Evolutionary conservation across 1,140 invertebrate species (phyloP).

Genomic region (Triops cancriformis): DNA sequence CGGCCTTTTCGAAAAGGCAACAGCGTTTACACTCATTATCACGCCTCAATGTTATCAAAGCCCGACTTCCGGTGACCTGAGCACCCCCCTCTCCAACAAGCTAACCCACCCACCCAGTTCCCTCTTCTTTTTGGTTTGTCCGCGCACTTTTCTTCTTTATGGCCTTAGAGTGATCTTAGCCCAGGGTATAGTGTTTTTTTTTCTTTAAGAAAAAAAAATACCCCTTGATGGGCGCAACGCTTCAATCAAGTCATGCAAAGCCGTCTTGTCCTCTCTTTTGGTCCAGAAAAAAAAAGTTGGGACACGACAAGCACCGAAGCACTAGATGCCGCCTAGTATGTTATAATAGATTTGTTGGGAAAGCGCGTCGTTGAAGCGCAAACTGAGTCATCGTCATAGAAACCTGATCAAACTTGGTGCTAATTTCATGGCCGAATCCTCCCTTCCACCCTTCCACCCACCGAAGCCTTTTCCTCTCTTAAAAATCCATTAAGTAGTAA

Average conservation of each 20-base stretch:
- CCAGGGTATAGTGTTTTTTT: neutral
- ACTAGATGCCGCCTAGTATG: no score
- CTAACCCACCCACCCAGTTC: neutral
- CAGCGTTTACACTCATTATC: conserved; percentile 6
- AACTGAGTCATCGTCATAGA: neutral
- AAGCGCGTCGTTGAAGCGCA: neutral
- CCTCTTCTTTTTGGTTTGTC: neutral
- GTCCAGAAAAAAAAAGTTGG: neutral
- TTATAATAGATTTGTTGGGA: no score
- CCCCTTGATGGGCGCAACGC: neutral
- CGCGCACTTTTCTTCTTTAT: neutral
- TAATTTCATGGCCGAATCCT: neutral
- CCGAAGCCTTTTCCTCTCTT: no score
- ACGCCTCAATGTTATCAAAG: conserved; percentile 9
- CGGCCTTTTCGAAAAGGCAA: neutral
- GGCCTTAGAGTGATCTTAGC: neutral
- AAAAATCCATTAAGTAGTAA: neutral
- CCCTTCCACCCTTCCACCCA: no score
- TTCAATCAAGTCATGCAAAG: neutral
- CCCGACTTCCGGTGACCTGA: conserved; percentile 11
- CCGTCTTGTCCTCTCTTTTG: neutral
- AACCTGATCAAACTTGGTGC: neutral
- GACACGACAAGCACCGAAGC: no score
- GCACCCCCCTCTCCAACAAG: neutral
- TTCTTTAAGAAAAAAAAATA: neutral